Evolutionary conservation across 2,113 vertebrate genomes (phyloP), one percentile per base, ranked within the genome.

Genomic region (Quiscalus mexicanus): DNA sequence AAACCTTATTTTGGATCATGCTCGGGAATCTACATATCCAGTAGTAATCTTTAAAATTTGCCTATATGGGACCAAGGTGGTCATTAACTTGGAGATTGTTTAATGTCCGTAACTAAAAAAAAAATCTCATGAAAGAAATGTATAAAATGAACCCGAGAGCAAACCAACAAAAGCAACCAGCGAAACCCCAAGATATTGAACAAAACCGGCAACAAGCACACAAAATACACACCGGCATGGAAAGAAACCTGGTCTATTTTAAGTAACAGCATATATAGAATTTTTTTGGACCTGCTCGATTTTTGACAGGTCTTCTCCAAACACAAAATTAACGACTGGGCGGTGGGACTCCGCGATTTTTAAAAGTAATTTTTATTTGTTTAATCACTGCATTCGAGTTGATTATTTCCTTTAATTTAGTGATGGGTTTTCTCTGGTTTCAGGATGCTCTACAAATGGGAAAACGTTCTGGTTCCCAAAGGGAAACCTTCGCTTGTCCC

Each of bases 381-480:
- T 88, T 76, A 52, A 73, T 50, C 1, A 1, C 42, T 3, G 0
- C 35, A 25, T 80, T 90, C 2, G 6, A n/a, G 7, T 31, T 11
- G 12, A 28, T 77, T 58, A 10, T 49, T 33, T 56, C 16, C 28
- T 90, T 50, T 28, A 75, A 80, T 45, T 88, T 56, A 69, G 6
- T 11, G 13, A 28, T 25, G 14, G 35, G 11, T 16, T 92, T 93
- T 49, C 24, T 68, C 84, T 39, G 37, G 5, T 42, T 87, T 70
- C 68, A 58, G 39, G 52, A 62, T 93, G 70, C 30, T 70, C 90
- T 87, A 95, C 88, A 93, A 96, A 80, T 21, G 44, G 56, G 64
- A 81, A 86, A 96, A 91, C 60, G 60, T 88, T 49, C 47, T 89
- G 97, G 97, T 85, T 97, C 96, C 91, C 81, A 92, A 93, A 97